Base-by-base conservation (phyloP, 2,888 invertebrate species). In the Platerodrilus igneus region DNA sequence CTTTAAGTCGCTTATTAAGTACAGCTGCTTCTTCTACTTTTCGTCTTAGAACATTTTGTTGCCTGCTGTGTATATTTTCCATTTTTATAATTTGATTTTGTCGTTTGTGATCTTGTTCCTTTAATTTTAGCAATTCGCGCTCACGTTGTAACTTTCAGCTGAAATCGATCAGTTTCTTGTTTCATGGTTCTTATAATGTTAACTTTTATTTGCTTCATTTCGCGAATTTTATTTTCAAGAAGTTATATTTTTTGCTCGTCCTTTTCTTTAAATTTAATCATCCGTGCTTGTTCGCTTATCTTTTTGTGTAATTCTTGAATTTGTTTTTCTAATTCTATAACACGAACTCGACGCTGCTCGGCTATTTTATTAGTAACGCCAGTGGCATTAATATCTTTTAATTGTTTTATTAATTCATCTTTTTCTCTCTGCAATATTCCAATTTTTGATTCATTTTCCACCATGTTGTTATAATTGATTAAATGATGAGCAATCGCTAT, bases 21-120 rank as follows among this genome's bases (percentile, higher is more conserved):
- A 90, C 86, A 17, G 83, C 79, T 0, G 88, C 88, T 66, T 91
- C 90, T 66, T 93, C 92, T 62, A 91, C 83, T 67, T 92, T 92
- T 19, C 92, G 74, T 54, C 86, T 87, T 5, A 88, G 74, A 2
- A 93, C 91, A 52, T 78, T 85, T 58, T 87, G 84, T 56, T 92
- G 89, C 55, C 87, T 86, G 33, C 73, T 75, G 57, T 90, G 84
- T 17, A 84, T 71, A 2, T 77, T 74, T 66, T 89, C 84, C 76
- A 92, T 80, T 57, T 81, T 80, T 6, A 76, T 79, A 66, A 93
- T 82, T 68, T 91, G 86, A 54, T 79, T 83, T 48, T 84, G 81
- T 8, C 85, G 76, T 62, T 88, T 89, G 27, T 86, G 76, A 59
- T 91, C 89, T 61, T 89, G 86, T 57, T 83, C 83, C 54, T 81